Conservation (phyloP, 2,888 invertebrate genomes). For the Bhutanitis thaidina region DNA sequence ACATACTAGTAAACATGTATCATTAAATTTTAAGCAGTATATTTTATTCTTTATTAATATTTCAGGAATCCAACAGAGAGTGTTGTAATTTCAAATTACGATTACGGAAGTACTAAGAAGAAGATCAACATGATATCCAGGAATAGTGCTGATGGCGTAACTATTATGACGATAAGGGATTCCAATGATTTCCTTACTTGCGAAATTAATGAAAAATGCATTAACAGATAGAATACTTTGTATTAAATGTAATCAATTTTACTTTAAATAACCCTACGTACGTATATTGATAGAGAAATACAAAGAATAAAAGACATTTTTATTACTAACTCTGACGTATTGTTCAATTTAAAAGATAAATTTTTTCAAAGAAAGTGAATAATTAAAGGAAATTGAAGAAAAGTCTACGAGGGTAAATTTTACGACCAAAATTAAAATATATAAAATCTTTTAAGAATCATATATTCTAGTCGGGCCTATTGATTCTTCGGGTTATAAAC, state of each 20-base stretch:
- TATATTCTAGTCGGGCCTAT: background rate
- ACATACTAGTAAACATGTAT: too few relatives aligned
- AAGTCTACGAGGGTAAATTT: too few relatives aligned
- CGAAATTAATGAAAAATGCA: slow-evolving; percentile 55
- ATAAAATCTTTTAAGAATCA: background rate
- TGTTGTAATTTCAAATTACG: slow-evolving; percentile 74
- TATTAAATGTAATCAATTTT: background rate
- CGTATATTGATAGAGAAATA: background rate
- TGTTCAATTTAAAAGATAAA: too few relatives aligned
- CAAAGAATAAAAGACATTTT: background rate
- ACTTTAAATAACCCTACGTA: background rate
- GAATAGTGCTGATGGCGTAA: slow-evolving; percentile 65
- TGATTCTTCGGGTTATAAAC: background rate
- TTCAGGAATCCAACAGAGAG: slow-evolving; percentile 73
- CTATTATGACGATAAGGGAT: slow-evolving; percentile 64
- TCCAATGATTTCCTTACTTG: slow-evolving; percentile 54
- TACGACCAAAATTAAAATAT: too few relatives aligned
- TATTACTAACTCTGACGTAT: background rate
- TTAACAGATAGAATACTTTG: slow-evolving; percentile 49
- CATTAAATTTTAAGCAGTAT: too few relatives aligned
- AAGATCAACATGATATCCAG: slow-evolving; percentile 61
- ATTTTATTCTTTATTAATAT: too few relatives aligned
- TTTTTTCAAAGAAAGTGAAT: too few relatives aligned
- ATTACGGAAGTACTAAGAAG: slow-evolving; percentile 72
- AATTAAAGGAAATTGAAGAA: too few relatives aligned